phyloP scores from a whole-genome alignment of 37 sponge, comb jelly and placozoan genomes.

The Ephydatia muelleri region DNA sequence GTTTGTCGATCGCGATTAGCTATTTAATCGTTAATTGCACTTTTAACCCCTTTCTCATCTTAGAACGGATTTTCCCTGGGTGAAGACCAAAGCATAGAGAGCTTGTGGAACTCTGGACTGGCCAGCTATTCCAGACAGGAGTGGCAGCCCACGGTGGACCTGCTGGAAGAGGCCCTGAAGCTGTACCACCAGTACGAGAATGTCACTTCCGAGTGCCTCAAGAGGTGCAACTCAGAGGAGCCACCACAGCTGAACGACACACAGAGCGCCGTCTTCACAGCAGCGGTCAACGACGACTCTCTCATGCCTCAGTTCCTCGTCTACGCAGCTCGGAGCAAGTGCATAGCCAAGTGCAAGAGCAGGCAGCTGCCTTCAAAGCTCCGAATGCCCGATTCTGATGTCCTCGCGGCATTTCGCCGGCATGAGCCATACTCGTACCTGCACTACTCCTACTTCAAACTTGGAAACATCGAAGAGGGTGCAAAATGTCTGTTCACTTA shows the following conservation, averaged over 20 bases:
- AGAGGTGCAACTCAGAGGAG: constrained; percentile 24
- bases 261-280: constrained; percentile 8
- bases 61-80: constrained; percentile 70
- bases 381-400: constrained; percentile 27
- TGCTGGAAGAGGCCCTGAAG: constrained; percentile 57
- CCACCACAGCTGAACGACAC: constrained; percentile 7
- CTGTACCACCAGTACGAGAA: constrained; percentile 60
- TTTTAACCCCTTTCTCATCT: background rate
- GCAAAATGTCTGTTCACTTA: constrained; percentile 53
- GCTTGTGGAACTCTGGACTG: constrained; percentile 52
- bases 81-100: constrained; percentile 42
- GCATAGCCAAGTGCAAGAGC: constrained; percentile 59
- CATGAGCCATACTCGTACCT: constrained; percentile 57
- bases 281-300: constrained; percentile 4
- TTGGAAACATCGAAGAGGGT: constrained; percentile 37
- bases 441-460: constrained; percentile 67
- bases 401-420: background rate
- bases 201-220: constrained; percentile 47
- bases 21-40: background rate
- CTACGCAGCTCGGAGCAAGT: constrained; percentile 37
- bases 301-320: constrained; percentile 28
- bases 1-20: background rate
- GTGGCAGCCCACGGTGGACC: constrained; percentile 52
- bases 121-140: constrained; percentile 38
- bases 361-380: constrained; percentile 19